Conservation (phyloP, 2,888 invertebrate species). For the Mesochorus sp. region DNA sequence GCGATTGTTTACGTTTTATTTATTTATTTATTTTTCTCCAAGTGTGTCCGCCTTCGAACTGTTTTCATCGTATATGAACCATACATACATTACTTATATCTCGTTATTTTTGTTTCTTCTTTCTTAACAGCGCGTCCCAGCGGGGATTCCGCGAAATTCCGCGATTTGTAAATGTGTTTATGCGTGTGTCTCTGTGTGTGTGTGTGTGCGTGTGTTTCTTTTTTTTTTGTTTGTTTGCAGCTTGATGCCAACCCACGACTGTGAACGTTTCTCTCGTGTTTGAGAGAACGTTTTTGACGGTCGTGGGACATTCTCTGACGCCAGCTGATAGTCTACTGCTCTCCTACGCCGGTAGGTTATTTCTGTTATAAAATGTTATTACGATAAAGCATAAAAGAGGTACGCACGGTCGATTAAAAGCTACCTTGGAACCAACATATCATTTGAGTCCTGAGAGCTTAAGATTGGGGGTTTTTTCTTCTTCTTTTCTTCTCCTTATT, state of each 20-base stretch:
- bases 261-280: too few relatives aligned
- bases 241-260: conserved; percentile 49
- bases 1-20: neutral
- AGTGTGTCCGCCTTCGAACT: neutral
- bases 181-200: neutral
- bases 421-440: conserved; percentile 54
- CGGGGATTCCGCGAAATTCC: neutral
- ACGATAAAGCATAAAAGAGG: conserved; percentile 62
- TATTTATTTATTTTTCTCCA: too few relatives aligned
- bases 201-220: conserved; percentile 12
- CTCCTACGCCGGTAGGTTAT: conserved; percentile 58
- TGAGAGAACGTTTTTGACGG: conserved; percentile 2
- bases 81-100: conserved; percentile 18
- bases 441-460: conserved; percentile 7
- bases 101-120: conserved; percentile 2
- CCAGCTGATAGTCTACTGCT: conserved; percentile 60
- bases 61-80: conserved; percentile 6
- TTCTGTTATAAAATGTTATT: conserved; percentile 51
- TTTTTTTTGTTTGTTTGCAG: conserved; percentile 40
- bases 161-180: conserved; percentile 6
- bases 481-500: conserved; percentile 4
- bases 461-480: conserved; percentile 1
- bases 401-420: conserved; percentile 61
- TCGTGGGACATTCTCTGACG: conserved; percentile 46
- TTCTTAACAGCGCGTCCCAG: too few relatives aligned